Conservation (phyloP, 2,888 invertebrate species). For the Eueremaeus valkanovi region DNA sequence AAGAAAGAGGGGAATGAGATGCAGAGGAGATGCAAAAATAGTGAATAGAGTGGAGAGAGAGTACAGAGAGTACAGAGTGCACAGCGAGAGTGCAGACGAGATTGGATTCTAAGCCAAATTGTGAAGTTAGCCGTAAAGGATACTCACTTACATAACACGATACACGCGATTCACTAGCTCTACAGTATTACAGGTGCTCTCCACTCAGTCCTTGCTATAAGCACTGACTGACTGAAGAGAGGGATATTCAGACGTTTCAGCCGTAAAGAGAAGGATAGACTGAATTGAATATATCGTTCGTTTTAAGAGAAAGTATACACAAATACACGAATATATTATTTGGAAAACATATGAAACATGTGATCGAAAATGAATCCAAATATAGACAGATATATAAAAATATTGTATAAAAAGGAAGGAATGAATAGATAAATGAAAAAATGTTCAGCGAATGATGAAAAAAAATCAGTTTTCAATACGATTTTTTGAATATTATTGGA, state of each 20-base stretch:
- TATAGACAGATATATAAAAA: neutral
- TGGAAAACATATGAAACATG: too few relatives aligned
- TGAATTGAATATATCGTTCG: constrained; percentile 7
- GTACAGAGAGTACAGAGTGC: too few relatives aligned
- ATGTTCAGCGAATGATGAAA: too few relatives aligned
- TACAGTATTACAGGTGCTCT: neutral
- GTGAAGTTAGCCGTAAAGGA: constrained; percentile 29
- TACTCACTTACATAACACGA: constrained; percentile 17
- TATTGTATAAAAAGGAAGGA: neutral
- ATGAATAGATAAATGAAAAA: too few relatives aligned
- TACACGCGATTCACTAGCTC: neutral
- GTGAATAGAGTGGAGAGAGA: neutral
- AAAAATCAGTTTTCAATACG: too few relatives aligned
- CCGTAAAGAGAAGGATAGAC: neutral
- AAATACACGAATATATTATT: too few relatives aligned
- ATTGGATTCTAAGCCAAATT: constrained; percentile 2
- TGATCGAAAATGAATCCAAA: neutral
- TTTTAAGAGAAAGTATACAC: too few relatives aligned
- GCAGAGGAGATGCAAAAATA: constrained; percentile 16
- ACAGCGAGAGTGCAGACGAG: neutral
- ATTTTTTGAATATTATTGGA: too few relatives aligned
- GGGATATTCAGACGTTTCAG: too few relatives aligned
- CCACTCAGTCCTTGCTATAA: neutral
- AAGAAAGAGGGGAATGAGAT: neutral
- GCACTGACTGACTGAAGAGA: neutral